Percentiles rank a stretch among this genome's conserved stretches.
Conservation (phyloP, 2,113 vertebrate genomes). For the Regulus satrapa region DNA sequence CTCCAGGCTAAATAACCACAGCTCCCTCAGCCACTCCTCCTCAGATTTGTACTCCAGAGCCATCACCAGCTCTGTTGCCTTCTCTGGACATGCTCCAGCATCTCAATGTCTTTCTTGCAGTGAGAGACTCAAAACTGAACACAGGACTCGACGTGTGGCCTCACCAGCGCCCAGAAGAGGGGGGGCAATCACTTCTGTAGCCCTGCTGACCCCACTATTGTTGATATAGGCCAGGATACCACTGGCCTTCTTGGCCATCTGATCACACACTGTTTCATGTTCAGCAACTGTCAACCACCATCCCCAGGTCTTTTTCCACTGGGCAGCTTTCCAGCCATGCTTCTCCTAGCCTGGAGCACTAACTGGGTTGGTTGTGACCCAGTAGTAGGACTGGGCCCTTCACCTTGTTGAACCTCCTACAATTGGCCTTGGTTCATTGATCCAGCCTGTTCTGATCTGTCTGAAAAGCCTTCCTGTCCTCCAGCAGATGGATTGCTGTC, state of each 20-base stretch:
- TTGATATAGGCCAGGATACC: background rate
- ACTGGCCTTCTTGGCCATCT: background rate
- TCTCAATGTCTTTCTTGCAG: background rate
- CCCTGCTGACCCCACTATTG: background rate
- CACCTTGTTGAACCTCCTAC: background rate
- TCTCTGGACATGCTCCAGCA: background rate
- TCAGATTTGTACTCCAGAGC: background rate
- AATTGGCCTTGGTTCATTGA: background rate
- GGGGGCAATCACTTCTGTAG: background rate
- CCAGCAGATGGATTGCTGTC: background rate
- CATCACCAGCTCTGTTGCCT: background rate
- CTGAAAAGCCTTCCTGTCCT: background rate
- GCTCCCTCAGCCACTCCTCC: background rate
- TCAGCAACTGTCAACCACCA: background rate
- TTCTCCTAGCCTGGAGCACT: background rate
- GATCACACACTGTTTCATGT: background rate
- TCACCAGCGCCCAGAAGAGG: background rate
- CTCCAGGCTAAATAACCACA: background rate
- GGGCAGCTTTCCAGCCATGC: background rate
- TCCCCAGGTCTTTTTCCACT: background rate
- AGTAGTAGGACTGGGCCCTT: background rate
- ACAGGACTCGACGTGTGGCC: fast-evolving
- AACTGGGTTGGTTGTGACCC: background rate
- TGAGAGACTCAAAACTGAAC: background rate
- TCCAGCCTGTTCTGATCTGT: background rate